phyloP scores from a whole-genome alignment of 2,888 invertebrate species.

The Thalpophila matura region DNA sequence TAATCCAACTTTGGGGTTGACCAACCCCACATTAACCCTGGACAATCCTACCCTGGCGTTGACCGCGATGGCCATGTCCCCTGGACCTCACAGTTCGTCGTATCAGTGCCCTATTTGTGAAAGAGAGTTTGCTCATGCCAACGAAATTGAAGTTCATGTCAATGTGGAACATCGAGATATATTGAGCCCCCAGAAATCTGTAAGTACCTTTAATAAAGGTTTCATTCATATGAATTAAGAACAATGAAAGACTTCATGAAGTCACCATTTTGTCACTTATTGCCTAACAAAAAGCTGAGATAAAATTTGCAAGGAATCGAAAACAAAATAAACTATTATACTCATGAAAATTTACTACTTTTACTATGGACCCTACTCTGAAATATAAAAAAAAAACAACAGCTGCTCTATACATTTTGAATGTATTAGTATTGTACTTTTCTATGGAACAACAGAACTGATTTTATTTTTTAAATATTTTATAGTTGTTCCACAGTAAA shows the following conservation, averaged over 20 bases:
- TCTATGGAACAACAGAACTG: too few species aligned
- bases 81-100: constrained; percentile 85
- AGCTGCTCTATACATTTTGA: too few species aligned
- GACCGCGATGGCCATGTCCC: constrained; percentile 86
- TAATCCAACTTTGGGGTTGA: constrained; percentile 77
- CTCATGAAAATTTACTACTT: too few species aligned
- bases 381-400: too few species aligned
- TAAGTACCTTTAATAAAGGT: constrained; percentile 62
- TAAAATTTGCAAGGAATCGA: too few species aligned
- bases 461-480: too few species aligned
- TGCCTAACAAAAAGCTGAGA: too few species aligned
- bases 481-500: too few species aligned
- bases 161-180: constrained; percentile 96
- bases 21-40: constrained; percentile 79
- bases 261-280: too few species aligned
- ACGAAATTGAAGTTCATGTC: constrained; percentile 95
- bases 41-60: constrained; percentile 76
- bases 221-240: not conserved
- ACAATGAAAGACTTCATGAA: not conserved
- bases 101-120: constrained; percentile 95
- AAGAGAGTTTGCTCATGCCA: constrained; percentile 93
- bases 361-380: too few species aligned
- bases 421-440: too few species aligned
- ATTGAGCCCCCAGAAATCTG: constrained; percentile 92
- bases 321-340: too few species aligned